Evolutionary conservation across 1,140 invertebrate genomes (phyloP), one percentile per base, ranked within the genome.

Genomic region (Tetramorium alpestre): DNA sequence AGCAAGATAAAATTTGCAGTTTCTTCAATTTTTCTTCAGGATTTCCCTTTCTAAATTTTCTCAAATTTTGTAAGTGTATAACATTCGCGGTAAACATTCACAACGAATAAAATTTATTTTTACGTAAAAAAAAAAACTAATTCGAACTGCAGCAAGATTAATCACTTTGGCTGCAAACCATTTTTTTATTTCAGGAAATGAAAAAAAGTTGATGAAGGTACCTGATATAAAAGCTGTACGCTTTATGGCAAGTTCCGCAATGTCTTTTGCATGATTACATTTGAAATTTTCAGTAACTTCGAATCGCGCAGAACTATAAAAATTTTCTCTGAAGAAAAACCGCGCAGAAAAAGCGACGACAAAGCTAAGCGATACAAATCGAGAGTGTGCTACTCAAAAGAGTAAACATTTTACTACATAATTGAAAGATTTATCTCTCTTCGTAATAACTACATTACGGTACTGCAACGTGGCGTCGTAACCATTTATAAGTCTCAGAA

Each of bases 361-460:
- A 58, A 76, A 76, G 33, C 33, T 58, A 76, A 41, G 22, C 75
- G 38, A 5, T 60, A 62, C 56, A 77, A 76, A 76, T 56, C 54
- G 22, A 16, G 16, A 44, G 22, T 62, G 7, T 11, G 16, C 16
- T 28, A n/a, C 38, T 76, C 22, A 28, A 64, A 47, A 47, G 38
- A 77, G 11, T 47, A 16, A 28, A 10, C 56, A 47, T 62, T 62
- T 62, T 64, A 62, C 56, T 28, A 60, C 38, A 54, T 84, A 72
- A 73, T 84, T 54, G 22, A 73, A 11, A 47, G 54, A 58, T 73
- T 84, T 73, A 82, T 82, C 51, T 60, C 22, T 28, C 49, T 33
- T 33, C 33, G 80, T 41, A 58, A 72, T 70, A 44, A 56, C 54
- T 28, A 18, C 65, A 44, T 84, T 75, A 84, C 4, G 18, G 58